A percentile compares a stretch with the other conserved stretches of the same genome.
phyloP scores from a whole-genome alignment of 2,888 invertebrate genomes.

The Aphodius sticticus region DNA sequence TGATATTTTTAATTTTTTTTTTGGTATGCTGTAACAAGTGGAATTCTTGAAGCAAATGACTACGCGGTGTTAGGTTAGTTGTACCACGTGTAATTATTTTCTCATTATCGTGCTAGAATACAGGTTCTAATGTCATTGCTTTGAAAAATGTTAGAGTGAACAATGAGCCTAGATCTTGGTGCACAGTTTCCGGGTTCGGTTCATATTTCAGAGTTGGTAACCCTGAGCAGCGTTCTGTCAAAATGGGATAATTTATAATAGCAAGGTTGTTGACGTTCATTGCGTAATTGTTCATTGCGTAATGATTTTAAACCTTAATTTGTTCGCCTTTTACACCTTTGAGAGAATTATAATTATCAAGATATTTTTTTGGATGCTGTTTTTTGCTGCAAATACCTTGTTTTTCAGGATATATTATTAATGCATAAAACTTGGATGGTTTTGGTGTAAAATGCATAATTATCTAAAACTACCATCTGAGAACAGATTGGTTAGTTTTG shows the following conservation, averaged over 20 bases:
- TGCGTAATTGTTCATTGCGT: too few species aligned
- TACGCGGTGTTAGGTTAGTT: background rate
- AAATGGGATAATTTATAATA: background rate
- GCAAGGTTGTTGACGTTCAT: background rate
- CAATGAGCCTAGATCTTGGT: background rate
- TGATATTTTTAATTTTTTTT: background rate
- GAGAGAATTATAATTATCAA: too few species aligned
- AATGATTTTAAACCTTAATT: too few species aligned
- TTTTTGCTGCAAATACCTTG: too few species aligned
- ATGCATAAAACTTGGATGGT: too few species aligned
- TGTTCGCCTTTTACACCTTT: too few species aligned
- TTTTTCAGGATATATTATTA: too few species aligned
- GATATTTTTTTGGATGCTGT: too few species aligned
- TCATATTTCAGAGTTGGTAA: background rate
- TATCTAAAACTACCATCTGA: too few species aligned
- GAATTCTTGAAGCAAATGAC: background rate
- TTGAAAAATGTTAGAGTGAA: background rate
- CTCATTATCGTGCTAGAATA: background rate
- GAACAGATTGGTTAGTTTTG: too few species aligned
- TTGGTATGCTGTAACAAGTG: background rate
- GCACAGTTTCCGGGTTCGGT: background rate
- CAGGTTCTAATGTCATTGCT: background rate
- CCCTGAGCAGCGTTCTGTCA: background rate
- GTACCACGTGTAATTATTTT: background rate
- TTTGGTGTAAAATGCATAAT: too few species aligned